A percentile compares a stretch with the other conserved stretches of the same genome.
Evolutionary conservation across 2,113 vertebrate genomes (phyloP).

Genomic region (Etheostoma cragini): DNA sequence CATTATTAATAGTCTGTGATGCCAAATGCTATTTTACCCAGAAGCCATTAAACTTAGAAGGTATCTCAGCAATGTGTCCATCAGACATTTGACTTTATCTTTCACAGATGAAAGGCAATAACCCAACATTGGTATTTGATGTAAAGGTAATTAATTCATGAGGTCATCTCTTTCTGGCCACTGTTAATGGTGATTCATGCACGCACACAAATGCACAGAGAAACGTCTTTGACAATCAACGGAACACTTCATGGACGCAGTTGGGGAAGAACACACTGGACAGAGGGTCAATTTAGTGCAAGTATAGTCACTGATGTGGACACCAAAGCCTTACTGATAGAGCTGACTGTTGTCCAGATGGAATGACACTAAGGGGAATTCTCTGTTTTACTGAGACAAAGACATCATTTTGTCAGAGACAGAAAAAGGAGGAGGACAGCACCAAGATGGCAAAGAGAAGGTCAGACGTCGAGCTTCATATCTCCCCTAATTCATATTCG

Average conservation of each 20-base stretch:
- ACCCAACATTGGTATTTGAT: constrained; percentile 20
- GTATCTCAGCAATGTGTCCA: background rate
- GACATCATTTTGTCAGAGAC: constrained; percentile 72
- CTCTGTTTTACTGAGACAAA: constrained; percentile 75
- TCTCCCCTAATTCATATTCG: constrained; percentile 50
- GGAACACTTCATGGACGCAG: constrained; percentile 41
- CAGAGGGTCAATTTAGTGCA: constrained; percentile 75
- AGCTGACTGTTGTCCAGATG: constrained; percentile 46
- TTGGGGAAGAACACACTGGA: constrained; percentile 57
- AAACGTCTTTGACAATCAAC: constrained; percentile 37
- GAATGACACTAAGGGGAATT: constrained; percentile 64
- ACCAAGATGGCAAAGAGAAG: constrained; percentile 40
- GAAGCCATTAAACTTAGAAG: constrained; percentile 10
- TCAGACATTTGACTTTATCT: constrained; percentile 12
- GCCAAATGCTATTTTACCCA: constrained; percentile 7
- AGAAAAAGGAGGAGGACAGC: constrained; percentile 41
- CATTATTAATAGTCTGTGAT: background rate
- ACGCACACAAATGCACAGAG: constrained; percentile 31
- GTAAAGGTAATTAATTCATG: constrained; percentile 38
- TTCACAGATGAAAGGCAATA: constrained; percentile 31
- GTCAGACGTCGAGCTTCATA: constrained; percentile 44
- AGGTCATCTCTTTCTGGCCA: background rate
- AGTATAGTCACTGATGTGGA: constrained; percentile 66
- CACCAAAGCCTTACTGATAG: constrained; percentile 73
- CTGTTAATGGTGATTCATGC: constrained; percentile 21